Percentiles rank a stretch among this genome's conserved stretches.
phyloP scores from a whole-genome alignment of 2,888 invertebrate species.

The Bembecia ichneumoniformis region DNA sequence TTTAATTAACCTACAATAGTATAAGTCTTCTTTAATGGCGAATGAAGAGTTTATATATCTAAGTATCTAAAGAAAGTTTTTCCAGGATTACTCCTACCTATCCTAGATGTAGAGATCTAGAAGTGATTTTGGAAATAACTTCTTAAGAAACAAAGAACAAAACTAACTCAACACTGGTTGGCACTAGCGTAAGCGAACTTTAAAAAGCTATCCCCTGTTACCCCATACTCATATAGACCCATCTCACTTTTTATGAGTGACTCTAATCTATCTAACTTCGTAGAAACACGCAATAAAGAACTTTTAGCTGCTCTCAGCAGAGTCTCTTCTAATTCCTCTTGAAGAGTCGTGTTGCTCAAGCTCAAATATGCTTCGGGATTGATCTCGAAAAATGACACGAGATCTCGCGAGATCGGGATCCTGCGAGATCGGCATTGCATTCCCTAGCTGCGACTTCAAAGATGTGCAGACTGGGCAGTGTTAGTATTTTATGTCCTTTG shows the following conservation, averaged over 20 bases:
- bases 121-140: constrained; percentile 11
- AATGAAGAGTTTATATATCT: background rate
- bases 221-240: constrained; percentile 4
- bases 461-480: too few relatives aligned
- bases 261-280: constrained; percentile 2
- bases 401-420: too few relatives aligned
- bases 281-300: background rate
- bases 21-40: too few relatives aligned
- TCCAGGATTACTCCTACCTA: background rate
- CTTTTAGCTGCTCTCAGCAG: background rate
- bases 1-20: too few relatives aligned
- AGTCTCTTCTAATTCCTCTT: constrained; percentile 1
- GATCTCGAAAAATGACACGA: too few relatives aligned
- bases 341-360: background rate
- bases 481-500: too few relatives aligned
- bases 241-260: constrained; percentile 3
- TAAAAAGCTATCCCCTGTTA: constrained; percentile 5
- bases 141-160: constrained; percentile 12
- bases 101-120: background rate
- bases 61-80: background rate
- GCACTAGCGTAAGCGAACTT: constrained; percentile 8
- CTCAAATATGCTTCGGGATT: too few relatives aligned
- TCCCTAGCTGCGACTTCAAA: too few relatives aligned
- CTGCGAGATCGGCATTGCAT: too few relatives aligned
- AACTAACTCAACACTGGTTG: constrained; percentile 13